A percentile compares a stretch with the other conserved stretches of the same genome.
Evolutionary conservation across 2,797 vertebrate genomes (phyloP).

Genomic region (Falco concolor): DNA sequence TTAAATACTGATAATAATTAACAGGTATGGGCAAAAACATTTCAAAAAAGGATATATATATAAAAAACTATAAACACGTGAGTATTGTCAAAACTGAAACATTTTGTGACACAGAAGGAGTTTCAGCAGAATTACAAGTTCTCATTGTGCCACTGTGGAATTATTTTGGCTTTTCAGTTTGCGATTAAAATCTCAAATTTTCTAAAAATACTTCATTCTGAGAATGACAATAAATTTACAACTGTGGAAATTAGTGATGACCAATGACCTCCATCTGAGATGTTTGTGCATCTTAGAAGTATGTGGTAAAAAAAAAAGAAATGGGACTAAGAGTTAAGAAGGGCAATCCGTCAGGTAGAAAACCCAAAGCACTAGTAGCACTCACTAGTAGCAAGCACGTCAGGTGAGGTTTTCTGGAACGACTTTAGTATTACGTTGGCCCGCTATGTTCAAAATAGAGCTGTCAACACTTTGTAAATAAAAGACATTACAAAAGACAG

Average conservation of each 20-base stretch:
- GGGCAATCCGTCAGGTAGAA: neutral
- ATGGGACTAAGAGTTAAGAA: neutral
- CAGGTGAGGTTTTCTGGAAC: neutral
- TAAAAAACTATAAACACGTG: accelerated
- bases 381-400: neutral
- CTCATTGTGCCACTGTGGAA: neutral
- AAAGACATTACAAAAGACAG: neutral
- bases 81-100: neutral
- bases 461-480: neutral
- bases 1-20: neutral
- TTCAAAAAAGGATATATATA: neutral
- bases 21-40: neutral
- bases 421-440: neutral
- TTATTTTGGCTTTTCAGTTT: neutral
- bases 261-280: neutral
- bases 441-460: neutral
- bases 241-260: neutral
- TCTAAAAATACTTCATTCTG: neutral
- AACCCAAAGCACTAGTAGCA: neutral
- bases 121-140: neutral
- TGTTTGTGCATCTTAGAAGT: neutral
- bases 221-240: neutral
- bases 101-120: neutral
- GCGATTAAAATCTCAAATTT: neutral
- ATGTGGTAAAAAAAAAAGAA: neutral